phyloP scores from a whole-genome alignment of 2,888 invertebrate genomes.

The Tachystola acroxantha region DNA sequence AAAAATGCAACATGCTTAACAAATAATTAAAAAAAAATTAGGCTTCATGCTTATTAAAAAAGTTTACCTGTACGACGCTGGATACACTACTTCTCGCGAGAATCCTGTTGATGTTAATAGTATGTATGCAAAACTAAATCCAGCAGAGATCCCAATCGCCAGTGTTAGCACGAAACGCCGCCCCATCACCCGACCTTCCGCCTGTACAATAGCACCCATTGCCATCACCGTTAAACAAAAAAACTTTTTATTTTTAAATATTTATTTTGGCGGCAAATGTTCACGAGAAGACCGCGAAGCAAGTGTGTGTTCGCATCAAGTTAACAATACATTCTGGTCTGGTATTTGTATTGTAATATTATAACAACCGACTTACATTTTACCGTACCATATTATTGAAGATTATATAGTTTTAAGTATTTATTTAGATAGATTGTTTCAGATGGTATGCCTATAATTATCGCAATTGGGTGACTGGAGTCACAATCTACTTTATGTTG shows the following conservation, averaged over 20 bases:
- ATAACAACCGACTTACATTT: constrained; percentile 4
- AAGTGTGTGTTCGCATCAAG: constrained; percentile 29
- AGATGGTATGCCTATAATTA: no score
- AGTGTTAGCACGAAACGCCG: constrained; percentile 84
- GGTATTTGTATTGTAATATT: constrained; percentile 5
- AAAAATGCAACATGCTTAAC: constrained; percentile 14
- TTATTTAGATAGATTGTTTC: no score
- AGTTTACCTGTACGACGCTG: constrained; percentile 71
- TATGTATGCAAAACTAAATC: constrained; percentile 87
- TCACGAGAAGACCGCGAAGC: no score
- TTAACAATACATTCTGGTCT: constrained; percentile 4
- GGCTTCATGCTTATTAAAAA: constrained; percentile 33
- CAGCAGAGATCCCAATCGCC: constrained; percentile 84
- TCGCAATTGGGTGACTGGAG: no score
- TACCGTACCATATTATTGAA: no score
- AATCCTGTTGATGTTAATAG: constrained; percentile 79
- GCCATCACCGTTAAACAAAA: constrained; percentile 3
- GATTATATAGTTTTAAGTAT: no score
- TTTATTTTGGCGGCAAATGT: constrained; percentile 5
- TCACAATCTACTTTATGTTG: no score
- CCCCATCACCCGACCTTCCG: constrained; percentile 77
- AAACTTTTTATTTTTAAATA: not conserved
- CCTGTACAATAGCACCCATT: constrained; percentile 42
- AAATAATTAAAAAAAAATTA: constrained; percentile 18
- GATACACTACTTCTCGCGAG: constrained; percentile 59